Evolutionary conservation across 2,888 invertebrate genomes (phyloP).

Genomic region (Macrophya annulata): DNA sequence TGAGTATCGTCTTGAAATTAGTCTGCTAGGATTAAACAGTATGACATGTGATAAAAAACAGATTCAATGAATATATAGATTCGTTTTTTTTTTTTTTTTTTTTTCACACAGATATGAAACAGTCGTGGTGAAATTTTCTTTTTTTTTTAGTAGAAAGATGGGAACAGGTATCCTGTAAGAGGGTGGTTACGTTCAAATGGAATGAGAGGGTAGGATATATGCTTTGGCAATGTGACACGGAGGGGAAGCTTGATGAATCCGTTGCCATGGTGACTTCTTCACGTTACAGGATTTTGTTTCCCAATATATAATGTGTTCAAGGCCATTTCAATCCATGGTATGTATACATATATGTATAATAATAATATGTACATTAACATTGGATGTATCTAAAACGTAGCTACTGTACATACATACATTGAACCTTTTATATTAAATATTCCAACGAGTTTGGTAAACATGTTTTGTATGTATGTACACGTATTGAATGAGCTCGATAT

Average conservation of each 20-base stretch:
- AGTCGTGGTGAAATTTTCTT: background rate
- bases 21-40: no score
- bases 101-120: constrained; percentile 15
- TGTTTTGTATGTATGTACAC: background rate
- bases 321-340: background rate
- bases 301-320: constrained; percentile 61
- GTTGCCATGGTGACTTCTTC: constrained; percentile 64
- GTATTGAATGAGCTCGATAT: constrained; percentile 19
- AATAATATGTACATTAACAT: background rate
- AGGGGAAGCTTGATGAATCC: constrained; percentile 58
- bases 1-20: no score
- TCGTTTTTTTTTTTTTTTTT: background rate
- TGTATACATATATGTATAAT: background rate
- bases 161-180: background rate
- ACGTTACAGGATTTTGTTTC: constrained; percentile 58
- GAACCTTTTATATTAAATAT: background rate
- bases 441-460: background rate
- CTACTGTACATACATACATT: background rate
- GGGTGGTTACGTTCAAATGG: constrained; percentile 24
- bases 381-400: background rate
- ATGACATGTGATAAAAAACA: no score
- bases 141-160: background rate
- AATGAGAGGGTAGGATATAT: constrained; percentile 10
- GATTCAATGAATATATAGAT: no score
- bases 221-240: constrained; percentile 63